These are phyloP conservation scores for Crossocerus cetratus DNA, from an alignment of 2,888 invertebrate genomes.

Conservation along the genomic window DNA sequence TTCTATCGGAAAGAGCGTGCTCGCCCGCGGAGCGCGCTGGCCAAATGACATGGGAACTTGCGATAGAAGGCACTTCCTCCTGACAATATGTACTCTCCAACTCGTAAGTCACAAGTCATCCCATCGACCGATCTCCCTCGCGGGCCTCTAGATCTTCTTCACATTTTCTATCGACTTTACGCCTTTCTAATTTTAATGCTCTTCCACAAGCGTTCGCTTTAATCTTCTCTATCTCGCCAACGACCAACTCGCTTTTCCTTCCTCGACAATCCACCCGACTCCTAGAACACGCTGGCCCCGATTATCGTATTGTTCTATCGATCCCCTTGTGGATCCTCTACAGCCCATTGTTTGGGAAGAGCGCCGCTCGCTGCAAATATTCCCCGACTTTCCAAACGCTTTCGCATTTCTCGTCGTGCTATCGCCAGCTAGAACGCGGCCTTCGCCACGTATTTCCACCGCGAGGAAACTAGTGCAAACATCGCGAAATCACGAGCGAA, in stretches of 20 bases:
- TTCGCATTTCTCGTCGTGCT: too few species aligned
- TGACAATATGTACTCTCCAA: slow-evolving; percentile 77
- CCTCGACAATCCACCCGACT: slow-evolving; percentile 10
- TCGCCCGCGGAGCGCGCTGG: slow-evolving; percentile 36
- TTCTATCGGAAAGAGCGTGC: slow-evolving; percentile 27
- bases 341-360: slow-evolving; percentile 28
- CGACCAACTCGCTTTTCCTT: not conserved
- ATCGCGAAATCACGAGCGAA: not conserved
- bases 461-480: not conserved
- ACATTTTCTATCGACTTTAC: not conserved
- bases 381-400: too few species aligned
- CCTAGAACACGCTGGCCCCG: slow-evolving; percentile 5
- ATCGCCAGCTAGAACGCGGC: too few species aligned
- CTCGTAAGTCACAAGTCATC: slow-evolving; percentile 68
- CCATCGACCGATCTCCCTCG: not conserved
- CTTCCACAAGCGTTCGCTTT: not conserved
- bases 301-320: slow-evolving; percentile 49
- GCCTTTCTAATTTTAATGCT: not conserved
- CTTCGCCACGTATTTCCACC: not conserved
- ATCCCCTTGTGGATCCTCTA: slow-evolving; percentile 18
- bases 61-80: slow-evolving; percentile 76
- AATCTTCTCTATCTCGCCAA: not conserved
- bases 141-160: not conserved
- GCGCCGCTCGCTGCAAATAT: slow-evolving; percentile 22
- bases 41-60: slow-evolving; percentile 77